These are phyloP conservation scores for Arizona elegans DNA, from an alignment of 2,113 vertebrate genomes.

Conservation along the genomic window DNA sequence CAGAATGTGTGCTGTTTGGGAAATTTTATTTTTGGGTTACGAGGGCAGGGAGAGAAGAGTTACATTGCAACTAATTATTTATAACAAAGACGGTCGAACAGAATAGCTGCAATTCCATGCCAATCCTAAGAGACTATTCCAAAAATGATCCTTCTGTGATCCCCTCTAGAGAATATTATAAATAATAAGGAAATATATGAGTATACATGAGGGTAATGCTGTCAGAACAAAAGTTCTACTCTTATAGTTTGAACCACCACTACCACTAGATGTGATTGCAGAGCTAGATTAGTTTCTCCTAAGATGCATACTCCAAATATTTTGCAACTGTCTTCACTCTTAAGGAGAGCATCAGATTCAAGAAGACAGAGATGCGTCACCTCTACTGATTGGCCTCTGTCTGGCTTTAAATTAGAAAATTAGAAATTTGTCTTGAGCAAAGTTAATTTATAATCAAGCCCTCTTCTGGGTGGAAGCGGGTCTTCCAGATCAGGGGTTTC, in stretches of 20 bases:
- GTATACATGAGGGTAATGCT: neutral
- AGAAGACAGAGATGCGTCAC: neutral
- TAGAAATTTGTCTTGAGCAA: neutral
- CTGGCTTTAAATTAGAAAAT: neutral
- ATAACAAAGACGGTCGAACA: neutral
- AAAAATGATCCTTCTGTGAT: neutral
- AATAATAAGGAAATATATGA: neutral
- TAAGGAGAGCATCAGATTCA: neutral
- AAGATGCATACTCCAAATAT: neutral
- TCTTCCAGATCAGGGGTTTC: neutral
- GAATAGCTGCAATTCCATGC: neutral
- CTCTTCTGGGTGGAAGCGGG: neutral
- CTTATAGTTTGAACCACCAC: neutral
- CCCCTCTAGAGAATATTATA: neutral
- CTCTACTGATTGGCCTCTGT: neutral
- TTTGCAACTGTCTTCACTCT: neutral
- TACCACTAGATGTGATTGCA: neutral
- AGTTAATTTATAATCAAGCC: neutral
- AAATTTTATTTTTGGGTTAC: neutral
- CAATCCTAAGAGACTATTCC: neutral
- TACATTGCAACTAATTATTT: neutral
- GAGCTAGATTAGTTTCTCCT: neutral
- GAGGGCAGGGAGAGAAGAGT: neutral
- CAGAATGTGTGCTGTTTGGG: neutral
- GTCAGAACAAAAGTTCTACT: neutral